phyloP scores from a whole-genome alignment of 2,888 invertebrate genomes.

The Acleris sparsana region DNA sequence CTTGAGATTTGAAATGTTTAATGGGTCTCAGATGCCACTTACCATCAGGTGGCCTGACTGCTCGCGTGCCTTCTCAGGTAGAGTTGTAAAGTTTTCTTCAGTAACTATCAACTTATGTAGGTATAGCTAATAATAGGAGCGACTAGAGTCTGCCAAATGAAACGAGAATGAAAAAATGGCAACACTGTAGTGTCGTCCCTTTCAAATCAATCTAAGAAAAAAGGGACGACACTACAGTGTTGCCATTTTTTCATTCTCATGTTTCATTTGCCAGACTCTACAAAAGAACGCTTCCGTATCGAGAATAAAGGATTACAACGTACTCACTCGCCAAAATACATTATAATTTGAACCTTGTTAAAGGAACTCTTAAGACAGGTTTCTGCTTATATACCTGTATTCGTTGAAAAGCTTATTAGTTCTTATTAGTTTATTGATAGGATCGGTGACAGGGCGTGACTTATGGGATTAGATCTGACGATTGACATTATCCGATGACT shows the following conservation, averaged over 20 bases:
- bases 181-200: no score
- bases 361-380: neutral
- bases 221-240: no score
- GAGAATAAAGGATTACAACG: conserved; percentile 50
- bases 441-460: conserved; percentile 52
- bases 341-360: neutral
- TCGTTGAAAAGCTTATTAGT: conserved; percentile 22
- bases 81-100: no score
- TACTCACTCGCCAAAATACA: neutral
- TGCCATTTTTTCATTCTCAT: no score
- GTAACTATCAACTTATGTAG: neutral
- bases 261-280: no score
- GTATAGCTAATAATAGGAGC: neutral
- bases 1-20: no score
- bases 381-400: neutral
- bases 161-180: no score
- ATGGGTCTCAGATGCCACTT: no score
- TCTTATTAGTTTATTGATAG: conserved; percentile 42
- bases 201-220: no score
- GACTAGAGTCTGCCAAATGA: no score
- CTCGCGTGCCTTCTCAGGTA: no score
- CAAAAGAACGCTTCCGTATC: conserved; percentile 29
- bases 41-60: no score
- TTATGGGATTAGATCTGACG: conserved; percentile 54
- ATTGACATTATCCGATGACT: conserved; percentile 63